Percentiles rank a stretch among this genome's conserved stretches.
These are phyloP conservation scores for Aleadryas rufinucha DNA, from an alignment of 2,113 vertebrate species.

Conservation along the genomic window DNA sequence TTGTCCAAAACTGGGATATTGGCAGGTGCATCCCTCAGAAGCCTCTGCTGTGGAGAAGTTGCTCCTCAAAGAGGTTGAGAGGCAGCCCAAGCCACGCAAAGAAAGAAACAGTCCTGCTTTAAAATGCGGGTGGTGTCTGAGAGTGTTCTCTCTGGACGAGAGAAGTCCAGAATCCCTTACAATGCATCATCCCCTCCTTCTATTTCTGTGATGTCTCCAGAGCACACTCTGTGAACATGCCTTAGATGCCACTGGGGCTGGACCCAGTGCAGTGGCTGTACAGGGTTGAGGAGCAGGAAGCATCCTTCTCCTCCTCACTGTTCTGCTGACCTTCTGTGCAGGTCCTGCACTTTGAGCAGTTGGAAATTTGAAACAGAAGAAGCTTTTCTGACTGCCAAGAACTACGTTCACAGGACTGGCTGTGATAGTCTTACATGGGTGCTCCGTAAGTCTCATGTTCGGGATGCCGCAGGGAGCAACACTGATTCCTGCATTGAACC, in stretches of 20 bases:
- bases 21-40: neutral
- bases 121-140: neutral
- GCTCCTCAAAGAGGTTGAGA: neutral
- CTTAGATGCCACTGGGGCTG: neutral
- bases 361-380: neutral
- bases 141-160: neutral
- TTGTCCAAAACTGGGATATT: neutral
- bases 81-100: fast-evolving
- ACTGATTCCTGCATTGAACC: neutral
- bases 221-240: fast-evolving
- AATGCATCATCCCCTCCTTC: neutral
- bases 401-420: fast-evolving
- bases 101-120: neutral
- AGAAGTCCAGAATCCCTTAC: neutral
- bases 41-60: neutral
- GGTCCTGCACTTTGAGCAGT: neutral
- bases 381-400: neutral
- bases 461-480: neutral
- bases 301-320: neutral
- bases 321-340: too few species aligned
- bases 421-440: fast-evolving
- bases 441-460: neutral
- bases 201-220: neutral
- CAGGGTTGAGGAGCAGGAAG: neutral
- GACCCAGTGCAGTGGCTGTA: neutral